Evolutionary conservation across 2,113 vertebrate species (phyloP), one percentile per base, ranked within the genome.

Genomic region (Gallinago undulata): DNA sequence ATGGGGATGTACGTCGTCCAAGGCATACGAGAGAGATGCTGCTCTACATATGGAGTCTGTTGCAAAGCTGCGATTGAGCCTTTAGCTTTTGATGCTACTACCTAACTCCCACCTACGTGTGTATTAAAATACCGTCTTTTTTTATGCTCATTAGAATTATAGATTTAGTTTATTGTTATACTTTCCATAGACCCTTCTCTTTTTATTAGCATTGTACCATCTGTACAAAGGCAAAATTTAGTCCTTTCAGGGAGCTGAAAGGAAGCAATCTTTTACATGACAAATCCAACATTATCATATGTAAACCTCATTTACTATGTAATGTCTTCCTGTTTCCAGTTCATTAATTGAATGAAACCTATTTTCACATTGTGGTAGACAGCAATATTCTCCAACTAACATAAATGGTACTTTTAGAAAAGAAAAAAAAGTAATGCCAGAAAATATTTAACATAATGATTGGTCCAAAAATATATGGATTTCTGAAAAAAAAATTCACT

Each of bases 301-400:
- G 95, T 97, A 98, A 98, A 98, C 97, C 97, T 98, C 97, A 98
- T 98, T 98, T 97, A 81, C 95, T 96, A 95, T 96, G 97, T 96
- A 98, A 97, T 97, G 94, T 95, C 94, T 97, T 96, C 92, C 91
- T 97, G 88, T 98, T 98, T 98, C 97, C 96, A 98, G 97, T 93
- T 98, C 98, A 98, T 98, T 98, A 98, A 98, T 97, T 96, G 93
- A 98, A 95, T 94, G 94, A 97, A 97, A 97, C 89, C 94, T 96
- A 97, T 97, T 98, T 97, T 97, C 93, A 94, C 93, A 96, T 97
- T 93, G 91, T 95, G 82, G 92, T 91, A 97, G 87, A 87, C 92
- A 96, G 94, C 70, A 93, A 55, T 78, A 66, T 96, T 95, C 84
- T 96, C 78, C 91, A 97, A 90, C 53, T 95, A 97, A 96, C 92